Evolutionary conservation across 2,113 vertebrate species (phyloP).

Genomic region (Scophthalmus maximus): DNA sequence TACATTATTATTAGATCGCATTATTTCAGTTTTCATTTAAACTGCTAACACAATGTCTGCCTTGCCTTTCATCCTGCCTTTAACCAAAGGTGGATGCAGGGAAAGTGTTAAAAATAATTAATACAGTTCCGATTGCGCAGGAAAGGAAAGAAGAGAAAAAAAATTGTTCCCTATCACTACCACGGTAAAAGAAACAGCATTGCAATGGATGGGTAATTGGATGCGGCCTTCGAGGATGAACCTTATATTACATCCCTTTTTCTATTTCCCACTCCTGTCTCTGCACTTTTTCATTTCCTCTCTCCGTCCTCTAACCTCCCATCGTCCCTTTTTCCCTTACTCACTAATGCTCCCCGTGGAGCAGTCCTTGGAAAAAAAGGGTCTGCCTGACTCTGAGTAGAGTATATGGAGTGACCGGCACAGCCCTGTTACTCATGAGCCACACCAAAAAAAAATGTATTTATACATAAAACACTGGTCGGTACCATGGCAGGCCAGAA

Average conservation of each 20-base stretch:
- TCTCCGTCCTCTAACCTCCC: slow-evolving; percentile 21
- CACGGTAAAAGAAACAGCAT: slow-evolving; percentile 47
- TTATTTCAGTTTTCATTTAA: slow-evolving; percentile 11
- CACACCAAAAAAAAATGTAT: slow-evolving; percentile 9
- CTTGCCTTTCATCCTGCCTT: background rate
- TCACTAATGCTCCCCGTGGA: slow-evolving; percentile 13
- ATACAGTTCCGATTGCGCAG: slow-evolving; percentile 39
- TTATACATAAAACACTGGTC: too few relatives aligned
- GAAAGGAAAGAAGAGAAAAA: slow-evolving; percentile 9
- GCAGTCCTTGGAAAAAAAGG: slow-evolving; percentile 14
- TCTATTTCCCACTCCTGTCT: background rate
- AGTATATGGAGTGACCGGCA: slow-evolving; percentile 11
- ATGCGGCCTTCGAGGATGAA: slow-evolving; percentile 54
- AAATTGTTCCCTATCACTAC: slow-evolving; percentile 42
- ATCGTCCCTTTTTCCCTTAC: background rate
- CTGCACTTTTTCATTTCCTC: slow-evolving; percentile 39
- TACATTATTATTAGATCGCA: slow-evolving; percentile 12
- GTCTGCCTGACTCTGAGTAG: slow-evolving; percentile 15
- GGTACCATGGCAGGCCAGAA: slow-evolving; percentile 31
- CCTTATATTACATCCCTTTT: slow-evolving; percentile 39
- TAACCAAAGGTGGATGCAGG: slow-evolving; percentile 13
- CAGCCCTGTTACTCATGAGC: slow-evolving; percentile 27
- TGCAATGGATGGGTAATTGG: slow-evolving; percentile 41
- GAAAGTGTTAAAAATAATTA: slow-evolving; percentile 53
- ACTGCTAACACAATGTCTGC: background rate